Evolutionary conservation across 2,797 vertebrate species (phyloP), one percentile per base, ranked within the genome.

Genomic region (Brachyalestes nurse): DNA sequence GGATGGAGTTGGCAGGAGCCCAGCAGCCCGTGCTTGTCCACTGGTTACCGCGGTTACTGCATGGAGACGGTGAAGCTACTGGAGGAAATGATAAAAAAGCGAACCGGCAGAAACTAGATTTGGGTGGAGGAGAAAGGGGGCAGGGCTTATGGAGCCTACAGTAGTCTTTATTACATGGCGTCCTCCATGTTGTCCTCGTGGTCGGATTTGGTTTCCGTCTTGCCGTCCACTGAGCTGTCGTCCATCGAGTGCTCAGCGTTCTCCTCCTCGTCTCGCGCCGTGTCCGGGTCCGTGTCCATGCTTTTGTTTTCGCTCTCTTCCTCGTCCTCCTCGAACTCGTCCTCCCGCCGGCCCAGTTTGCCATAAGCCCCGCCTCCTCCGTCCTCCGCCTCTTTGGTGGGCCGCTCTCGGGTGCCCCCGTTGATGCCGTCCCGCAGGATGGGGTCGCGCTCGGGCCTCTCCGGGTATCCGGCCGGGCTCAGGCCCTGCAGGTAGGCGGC

Each of bases 181-280:
- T 98, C 97, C 95, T 98, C 97, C 95, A 95, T 96, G 88, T 93
- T 92, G 94, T 99, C 97, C 96, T 99, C 98, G n/a, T 97, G 97
- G 94, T 99, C 97, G 92, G 97, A 99, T 97, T 99, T 99, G 96
- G 97, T 97, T 97, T 98, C 97, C 94, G 96, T 97, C 94, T 99
- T 99, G 90, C 97, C 97, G 89, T 99, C 98, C 94, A 99, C 93
- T 45, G 98, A 99, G 92, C 97, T 99, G 90, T 99, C 98, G 92
- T 99, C 98, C 97, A 99, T 97, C 88, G 97, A 99, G 92, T 98
- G 98, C 89, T 99, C 97, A 19, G 95, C 97, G 81, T 96, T 96
- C 90, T 99, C 97, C 92, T 98, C 97, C 91, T 99, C 97, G 77
- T 99, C 97, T 94, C 97, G 95, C 95, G 97, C 94, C 89, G 97